Conservation (phyloP, 2,113 vertebrate species). For the Tyto alba region DNA sequence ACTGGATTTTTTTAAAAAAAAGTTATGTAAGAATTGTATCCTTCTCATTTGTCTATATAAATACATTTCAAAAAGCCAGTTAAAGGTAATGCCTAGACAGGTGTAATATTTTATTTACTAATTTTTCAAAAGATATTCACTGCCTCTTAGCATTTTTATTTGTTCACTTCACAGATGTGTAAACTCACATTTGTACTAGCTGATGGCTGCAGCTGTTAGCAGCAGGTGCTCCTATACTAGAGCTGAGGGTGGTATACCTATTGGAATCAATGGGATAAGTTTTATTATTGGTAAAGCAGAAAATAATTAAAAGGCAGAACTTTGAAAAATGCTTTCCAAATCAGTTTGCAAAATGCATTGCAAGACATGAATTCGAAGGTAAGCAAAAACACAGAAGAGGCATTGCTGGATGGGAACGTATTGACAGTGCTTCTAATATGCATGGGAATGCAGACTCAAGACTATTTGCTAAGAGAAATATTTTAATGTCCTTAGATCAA, state of each 20-base stretch:
- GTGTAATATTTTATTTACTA: neutral
- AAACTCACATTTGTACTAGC: neutral
- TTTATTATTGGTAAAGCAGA: neutral
- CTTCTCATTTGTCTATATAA: neutral
- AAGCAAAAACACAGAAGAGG: neutral
- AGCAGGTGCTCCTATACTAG: neutral
- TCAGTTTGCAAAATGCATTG: neutral
- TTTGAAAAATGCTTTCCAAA: neutral
- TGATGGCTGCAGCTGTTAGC: neutral
- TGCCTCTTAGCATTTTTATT: neutral
- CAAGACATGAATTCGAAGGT: neutral
- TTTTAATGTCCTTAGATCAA: conserved; percentile 43
- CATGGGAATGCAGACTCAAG: conserved; percentile 1
- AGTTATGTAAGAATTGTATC: neutral
- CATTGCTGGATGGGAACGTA: neutral
- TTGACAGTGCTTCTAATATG: neutral
- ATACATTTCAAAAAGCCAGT: neutral
- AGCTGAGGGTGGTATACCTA: neutral
- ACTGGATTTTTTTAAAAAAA: neutral
- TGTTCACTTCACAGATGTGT: neutral
- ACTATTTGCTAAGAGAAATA: neutral
- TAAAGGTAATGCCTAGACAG: neutral
- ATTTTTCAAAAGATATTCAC: neutral
- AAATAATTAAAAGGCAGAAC: neutral
- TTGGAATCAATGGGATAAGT: neutral